Conservation (phyloP, 2,888 invertebrate genomes). For the Chrysina gloriosa region DNA sequence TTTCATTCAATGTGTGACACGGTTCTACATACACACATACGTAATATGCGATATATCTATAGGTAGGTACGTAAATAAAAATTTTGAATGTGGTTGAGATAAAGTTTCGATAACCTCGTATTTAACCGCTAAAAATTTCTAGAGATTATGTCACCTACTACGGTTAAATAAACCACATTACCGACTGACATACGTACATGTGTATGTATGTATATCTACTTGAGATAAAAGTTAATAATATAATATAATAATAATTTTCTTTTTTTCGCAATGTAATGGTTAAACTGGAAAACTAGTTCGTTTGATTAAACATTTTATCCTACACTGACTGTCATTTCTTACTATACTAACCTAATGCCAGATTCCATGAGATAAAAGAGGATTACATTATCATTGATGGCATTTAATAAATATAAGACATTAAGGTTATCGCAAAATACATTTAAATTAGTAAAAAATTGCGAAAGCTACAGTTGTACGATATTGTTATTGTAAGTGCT, state of each 20-base stretch:
- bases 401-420: neutral
- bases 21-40: no score
- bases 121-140: neutral
- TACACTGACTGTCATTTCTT: no score
- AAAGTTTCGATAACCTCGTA: neutral
- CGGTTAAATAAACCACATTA: neutral
- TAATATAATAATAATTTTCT: neutral
- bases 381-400: neutral
- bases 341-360: neutral
- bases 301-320: no score
- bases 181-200: neutral
- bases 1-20: no score
- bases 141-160: neutral
- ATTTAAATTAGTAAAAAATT: neutral
- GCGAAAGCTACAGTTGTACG: neutral
- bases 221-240: neutral
- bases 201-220: no score
- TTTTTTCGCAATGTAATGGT: no score
- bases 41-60: no score
- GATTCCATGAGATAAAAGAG: conserved; percentile 13
- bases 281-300: no score
- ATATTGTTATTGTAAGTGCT: neutral
- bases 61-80: no score
- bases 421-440: neutral
- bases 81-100: neutral